These are phyloP conservation scores for Lepidochitona cinerea DNA, from an alignment of 2,888 invertebrate genomes.

Conservation along the genomic window DNA sequence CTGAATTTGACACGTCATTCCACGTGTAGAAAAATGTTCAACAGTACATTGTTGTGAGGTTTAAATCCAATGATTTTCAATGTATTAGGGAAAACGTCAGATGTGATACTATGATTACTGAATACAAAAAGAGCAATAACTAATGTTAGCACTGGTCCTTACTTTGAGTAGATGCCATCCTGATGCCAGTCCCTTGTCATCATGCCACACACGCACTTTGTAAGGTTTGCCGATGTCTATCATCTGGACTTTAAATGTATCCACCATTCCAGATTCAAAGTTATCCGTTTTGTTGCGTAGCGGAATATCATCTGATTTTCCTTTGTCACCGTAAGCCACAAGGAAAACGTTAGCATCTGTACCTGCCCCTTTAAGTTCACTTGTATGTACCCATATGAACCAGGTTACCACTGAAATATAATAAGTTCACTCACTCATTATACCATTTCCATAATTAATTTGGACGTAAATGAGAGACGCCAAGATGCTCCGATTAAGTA, in stretches of 20 bases:
- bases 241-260: slow-evolving; percentile 66
- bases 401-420: slow-evolving; percentile 61
- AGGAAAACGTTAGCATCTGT: slow-evolving; percentile 69
- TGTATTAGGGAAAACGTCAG: too few species aligned
- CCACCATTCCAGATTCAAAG: slow-evolving; percentile 67
- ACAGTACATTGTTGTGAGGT: too few species aligned
- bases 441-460: neutral
- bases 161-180: slow-evolving; percentile 71
- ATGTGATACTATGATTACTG: too few species aligned
- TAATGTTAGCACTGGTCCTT: neutral
- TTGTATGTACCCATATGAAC: slow-evolving; percentile 66
- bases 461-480: neutral
- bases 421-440: neutral
- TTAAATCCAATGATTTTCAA: too few species aligned
- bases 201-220: slow-evolving; percentile 70
- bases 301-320: slow-evolving; percentile 66
- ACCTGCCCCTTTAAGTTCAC: slow-evolving; percentile 64
- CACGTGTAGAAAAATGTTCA: too few species aligned
- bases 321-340: slow-evolving; percentile 67
- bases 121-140: neutral
- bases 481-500: neutral
- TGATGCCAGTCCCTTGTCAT: slow-evolving; percentile 61
- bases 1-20: too few species aligned
- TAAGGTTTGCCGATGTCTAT: slow-evolving; percentile 66
- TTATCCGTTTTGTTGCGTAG: slow-evolving; percentile 66